phyloP scores from a whole-genome alignment of 2,113 vertebrate species.

The Xenopus tropicalis region DNA sequence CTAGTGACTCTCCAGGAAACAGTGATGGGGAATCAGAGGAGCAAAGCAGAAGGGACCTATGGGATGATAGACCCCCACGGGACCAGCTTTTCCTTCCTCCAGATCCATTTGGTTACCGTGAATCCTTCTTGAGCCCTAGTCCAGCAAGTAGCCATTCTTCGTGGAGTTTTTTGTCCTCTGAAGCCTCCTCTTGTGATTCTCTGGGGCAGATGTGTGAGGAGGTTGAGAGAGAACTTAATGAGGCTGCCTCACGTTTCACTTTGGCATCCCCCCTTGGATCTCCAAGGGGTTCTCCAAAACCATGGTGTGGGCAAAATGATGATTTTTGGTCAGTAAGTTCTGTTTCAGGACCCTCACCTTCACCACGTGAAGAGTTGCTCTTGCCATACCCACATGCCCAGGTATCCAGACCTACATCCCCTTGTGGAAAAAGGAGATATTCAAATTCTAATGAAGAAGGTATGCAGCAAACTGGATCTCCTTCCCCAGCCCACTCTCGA shows the following conservation, averaged over 20 bases:
- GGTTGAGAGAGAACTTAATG: conserved; percentile 76
- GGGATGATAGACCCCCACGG: conserved; percentile 64
- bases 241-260: conserved; percentile 73
- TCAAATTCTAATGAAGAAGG: conserved; percentile 53
- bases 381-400: conserved; percentile 60
- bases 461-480: conserved; percentile 52
- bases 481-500: conserved; percentile 74
- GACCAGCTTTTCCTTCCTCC: conserved; percentile 79
- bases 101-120: conserved; percentile 81
- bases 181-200: conserved; percentile 79
- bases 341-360: conserved; percentile 49
- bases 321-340: conserved; percentile 51
- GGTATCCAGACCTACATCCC: conserved; percentile 76
- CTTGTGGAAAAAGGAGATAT: conserved; percentile 79
- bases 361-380: conserved; percentile 56
- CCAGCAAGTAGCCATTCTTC: conserved; percentile 86
- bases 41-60: conserved; percentile 58
- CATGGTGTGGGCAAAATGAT: conserved; percentile 48
- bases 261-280: conserved; percentile 67
- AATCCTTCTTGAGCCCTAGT: conserved; percentile 83
- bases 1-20: conserved; percentile 79
- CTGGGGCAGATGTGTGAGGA: conserved; percentile 80
- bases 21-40: conserved; percentile 44
- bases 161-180: conserved; percentile 80
- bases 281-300: conserved; percentile 58